Evolutionary conservation across 2,113 vertebrate genomes (phyloP).

Genomic region (Pipa parva): DNA sequence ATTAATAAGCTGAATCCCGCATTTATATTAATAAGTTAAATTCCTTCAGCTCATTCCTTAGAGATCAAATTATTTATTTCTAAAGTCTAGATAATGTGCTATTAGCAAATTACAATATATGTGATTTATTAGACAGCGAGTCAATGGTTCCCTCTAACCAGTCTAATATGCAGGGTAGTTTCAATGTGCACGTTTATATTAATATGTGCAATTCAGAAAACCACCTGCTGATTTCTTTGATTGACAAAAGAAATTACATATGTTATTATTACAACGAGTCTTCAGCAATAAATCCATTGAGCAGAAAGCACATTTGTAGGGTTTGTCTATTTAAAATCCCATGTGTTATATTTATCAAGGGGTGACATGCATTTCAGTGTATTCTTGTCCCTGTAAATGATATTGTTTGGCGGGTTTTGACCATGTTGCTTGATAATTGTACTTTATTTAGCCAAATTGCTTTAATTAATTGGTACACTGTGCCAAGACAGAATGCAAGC

Average conservation of each 20-base stretch:
- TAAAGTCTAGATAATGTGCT: slow-evolving; percentile 11
- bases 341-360: no score
- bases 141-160: background rate
- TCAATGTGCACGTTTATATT: background rate
- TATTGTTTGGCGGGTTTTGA: no score
- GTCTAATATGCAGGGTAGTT: background rate
- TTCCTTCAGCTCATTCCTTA: slow-evolving; percentile 5
- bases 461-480: no score
- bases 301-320: background rate
- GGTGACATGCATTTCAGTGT: no score
- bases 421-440: no score
- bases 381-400: no score
- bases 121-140: background rate
- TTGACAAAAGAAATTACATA: background rate
- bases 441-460: no score
- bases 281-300: background rate
- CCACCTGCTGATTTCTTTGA: background rate
- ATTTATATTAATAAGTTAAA: slow-evolving; percentile 11
- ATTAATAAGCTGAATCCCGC: slow-evolving; percentile 8
- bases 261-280: no score
- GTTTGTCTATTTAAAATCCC: background rate
- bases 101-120: slow-evolving; percentile 4
- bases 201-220: background rate
- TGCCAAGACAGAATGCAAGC: no score
- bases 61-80: slow-evolving; percentile 7